phyloP scores from a whole-genome alignment of 2,888 invertebrate genomes.

The Apodemia mormo region DNA sequence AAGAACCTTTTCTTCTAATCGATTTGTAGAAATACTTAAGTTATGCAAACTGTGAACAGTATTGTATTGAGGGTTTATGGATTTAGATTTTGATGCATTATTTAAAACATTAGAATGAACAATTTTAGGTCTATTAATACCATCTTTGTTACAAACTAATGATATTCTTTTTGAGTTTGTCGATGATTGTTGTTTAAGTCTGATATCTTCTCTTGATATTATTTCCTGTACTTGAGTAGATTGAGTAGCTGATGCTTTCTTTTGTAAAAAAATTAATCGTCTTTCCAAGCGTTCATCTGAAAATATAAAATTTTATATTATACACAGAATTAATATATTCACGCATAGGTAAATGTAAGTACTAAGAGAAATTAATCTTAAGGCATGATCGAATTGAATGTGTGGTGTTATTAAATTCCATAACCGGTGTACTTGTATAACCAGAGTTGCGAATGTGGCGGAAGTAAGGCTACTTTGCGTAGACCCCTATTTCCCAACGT shows the following conservation, averaged over 20 bases:
- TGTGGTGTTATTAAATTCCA: too few relatives aligned
- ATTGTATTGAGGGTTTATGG: slow-evolving; percentile 1
- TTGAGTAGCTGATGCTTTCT: slow-evolving; percentile 44
- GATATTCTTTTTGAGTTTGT: slow-evolving; percentile 38
- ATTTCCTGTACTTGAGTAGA: slow-evolving; percentile 48
- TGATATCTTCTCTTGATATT: slow-evolving; percentile 35
- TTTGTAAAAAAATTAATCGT: slow-evolving; percentile 43
- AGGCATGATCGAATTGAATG: too few relatives aligned
- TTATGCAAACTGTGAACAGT: too few relatives aligned
- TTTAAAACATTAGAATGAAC: background rate
- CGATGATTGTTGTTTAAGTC: slow-evolving; percentile 21
- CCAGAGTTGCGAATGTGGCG: too few relatives aligned
- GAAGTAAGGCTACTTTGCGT: too few relatives aligned
- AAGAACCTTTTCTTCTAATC: too few relatives aligned
- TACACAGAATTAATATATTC: too few relatives aligned
- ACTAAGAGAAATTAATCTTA: too few relatives aligned
- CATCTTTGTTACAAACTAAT: slow-evolving; percentile 37
- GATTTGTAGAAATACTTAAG: too few relatives aligned
- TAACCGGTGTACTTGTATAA: too few relatives aligned
- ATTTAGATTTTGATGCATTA: slow-evolving; percentile 37
- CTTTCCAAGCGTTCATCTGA: slow-evolving; percentile 53
- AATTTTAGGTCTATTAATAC: background rate
- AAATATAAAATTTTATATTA: slow-evolving; percentile 30
- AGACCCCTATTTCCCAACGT: too few relatives aligned
- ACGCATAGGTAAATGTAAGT: too few relatives aligned